Evolutionary conservation across 2,113 vertebrate genomes (phyloP), one percentile per base, ranked within the genome.

Genomic region (Gallinago media): DNA sequence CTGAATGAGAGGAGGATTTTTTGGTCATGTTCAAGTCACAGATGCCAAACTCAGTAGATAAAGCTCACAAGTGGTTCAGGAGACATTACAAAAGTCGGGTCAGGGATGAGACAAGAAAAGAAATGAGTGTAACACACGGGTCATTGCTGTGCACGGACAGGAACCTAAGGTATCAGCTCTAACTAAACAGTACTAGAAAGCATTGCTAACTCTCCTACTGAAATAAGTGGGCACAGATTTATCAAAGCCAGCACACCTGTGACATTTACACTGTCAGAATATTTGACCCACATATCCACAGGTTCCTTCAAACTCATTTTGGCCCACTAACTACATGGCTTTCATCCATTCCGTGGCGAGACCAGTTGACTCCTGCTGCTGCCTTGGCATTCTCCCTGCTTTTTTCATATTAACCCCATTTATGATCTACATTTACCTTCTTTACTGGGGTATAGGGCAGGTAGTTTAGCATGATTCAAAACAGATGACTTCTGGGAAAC

Each of bases 101-200:
- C 49, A 84, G 68, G 77, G 72, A 84, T 21, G 36, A 77, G 56
- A 18, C 29, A 36, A 61, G 65, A 40, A 78, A 52, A 59, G 44
- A 80, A 47, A 29, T 66, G 32, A 40, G 23, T 36, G 31, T 15
- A 77, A 72, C 68, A 14, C 58, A 75, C 6, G 2, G 83, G 52
- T 90, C 32, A 55, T 32, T 91, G 8, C 32, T n/a, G 20, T 22
- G 40, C 38, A 23, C 16, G 32, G 52, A 12, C 1, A 62, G 46
- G 54, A 89, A 38, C 47, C 42, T 26, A 46, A 90, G 14, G 42
- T 20, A 55, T 5, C 55, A 58, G 75, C 38, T 86, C 63, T 88
- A 93, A 94, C 93, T 86, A 96, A 72, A 18, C 54, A 76, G 31
- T 18, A 26, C 44, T n/a, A 55, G 88, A 86, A 81, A 89, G 85